A percentile compares a stretch with the other conserved stretches of the same genome.
Evolutionary conservation across 1,140 invertebrate species (phyloP).

Genomic region (Listronotus bonariensis): DNA sequence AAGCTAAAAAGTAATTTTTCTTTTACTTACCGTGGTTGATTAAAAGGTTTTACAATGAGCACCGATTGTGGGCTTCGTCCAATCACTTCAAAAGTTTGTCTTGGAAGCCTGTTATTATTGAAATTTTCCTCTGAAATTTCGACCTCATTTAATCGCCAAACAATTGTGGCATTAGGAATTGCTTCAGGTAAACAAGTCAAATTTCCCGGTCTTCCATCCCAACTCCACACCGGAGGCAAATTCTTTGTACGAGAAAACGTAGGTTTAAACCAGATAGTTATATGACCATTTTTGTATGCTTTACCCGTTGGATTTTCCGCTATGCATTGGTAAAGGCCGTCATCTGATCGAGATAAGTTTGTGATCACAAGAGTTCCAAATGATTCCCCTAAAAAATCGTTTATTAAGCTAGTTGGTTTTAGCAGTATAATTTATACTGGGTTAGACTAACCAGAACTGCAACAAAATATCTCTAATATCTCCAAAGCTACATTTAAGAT

Average conservation of each 20-base stretch:
- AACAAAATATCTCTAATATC: too few relatives aligned
- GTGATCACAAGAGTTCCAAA: constrained; percentile 67
- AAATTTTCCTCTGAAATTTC: constrained; percentile 57
- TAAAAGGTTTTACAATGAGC: constrained; percentile 67
- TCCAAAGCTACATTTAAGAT: too few relatives aligned
- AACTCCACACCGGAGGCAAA: constrained; percentile 73
- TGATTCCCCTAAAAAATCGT: constrained; percentile 58
- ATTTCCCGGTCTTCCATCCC: constrained; percentile 79
- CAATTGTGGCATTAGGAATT: constrained; percentile 90
- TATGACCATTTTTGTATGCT: constrained; percentile 76
- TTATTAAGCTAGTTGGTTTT: constrained; percentile 49
- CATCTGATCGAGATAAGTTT: constrained; percentile 70
- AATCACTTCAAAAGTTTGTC: constrained; percentile 63
- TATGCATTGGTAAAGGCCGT: constrained; percentile 87
- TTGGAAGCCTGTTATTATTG: constrained; percentile 6
- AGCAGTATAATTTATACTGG: too few relatives aligned
- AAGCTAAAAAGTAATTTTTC: too few relatives aligned
- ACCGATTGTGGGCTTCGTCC: constrained; percentile 72
- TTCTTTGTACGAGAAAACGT: constrained; percentile 77
- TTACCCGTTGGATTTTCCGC: constrained; percentile 79
- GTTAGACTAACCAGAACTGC: too few relatives aligned
- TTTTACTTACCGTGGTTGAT: constrained; percentile 57
- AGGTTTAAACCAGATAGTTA: constrained; percentile 82
- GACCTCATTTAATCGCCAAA: constrained; percentile 68
- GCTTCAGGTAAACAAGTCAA: constrained; percentile 86